These are phyloP conservation scores for Monodelphis domestica DNA, from an alignment of 2,797 vertebrate genomes.

Conservation along the genomic window DNA sequence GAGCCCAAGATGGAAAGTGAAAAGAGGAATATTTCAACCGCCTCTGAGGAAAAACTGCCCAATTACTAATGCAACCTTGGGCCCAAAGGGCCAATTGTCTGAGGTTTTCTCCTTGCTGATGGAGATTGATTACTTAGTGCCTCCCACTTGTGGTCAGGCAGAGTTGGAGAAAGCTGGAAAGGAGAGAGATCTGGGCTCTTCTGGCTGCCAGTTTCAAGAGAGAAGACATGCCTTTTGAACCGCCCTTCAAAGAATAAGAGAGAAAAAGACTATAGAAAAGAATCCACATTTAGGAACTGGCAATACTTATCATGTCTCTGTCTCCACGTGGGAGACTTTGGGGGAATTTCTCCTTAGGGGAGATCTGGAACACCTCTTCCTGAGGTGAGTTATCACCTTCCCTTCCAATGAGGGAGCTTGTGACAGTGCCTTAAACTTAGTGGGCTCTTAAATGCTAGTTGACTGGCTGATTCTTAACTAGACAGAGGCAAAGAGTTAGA, in stretches of 20 bases:
- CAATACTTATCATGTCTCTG: not conserved
- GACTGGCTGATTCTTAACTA: not conserved
- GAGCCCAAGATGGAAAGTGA: not conserved
- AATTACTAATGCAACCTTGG: not conserved
- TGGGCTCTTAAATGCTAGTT: not conserved
- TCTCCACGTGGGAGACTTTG: not conserved
- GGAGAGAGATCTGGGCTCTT: not conserved
- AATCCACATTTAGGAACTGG: not conserved
- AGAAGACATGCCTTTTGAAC: not conserved
- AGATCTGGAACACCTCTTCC: not conserved
- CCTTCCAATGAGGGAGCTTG: not conserved
- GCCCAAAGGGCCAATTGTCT: not conserved
- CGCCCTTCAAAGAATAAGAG: not conserved
- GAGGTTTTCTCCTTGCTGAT: not conserved
- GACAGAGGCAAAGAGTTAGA: not conserved
- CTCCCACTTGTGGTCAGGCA: not conserved
- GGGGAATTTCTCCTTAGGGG: not conserved
- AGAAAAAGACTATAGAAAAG: not conserved
- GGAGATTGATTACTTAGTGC: not conserved
- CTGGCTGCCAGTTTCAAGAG: not conserved
- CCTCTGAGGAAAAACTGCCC: not conserved
- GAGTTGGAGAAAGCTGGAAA: not conserved
- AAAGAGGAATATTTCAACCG: not conserved
- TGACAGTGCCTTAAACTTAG: not conserved
- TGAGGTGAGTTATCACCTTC: not conserved